phyloP scores from a whole-genome alignment of 2,888 invertebrate genomes.

The Chrysina gloriosa region DNA sequence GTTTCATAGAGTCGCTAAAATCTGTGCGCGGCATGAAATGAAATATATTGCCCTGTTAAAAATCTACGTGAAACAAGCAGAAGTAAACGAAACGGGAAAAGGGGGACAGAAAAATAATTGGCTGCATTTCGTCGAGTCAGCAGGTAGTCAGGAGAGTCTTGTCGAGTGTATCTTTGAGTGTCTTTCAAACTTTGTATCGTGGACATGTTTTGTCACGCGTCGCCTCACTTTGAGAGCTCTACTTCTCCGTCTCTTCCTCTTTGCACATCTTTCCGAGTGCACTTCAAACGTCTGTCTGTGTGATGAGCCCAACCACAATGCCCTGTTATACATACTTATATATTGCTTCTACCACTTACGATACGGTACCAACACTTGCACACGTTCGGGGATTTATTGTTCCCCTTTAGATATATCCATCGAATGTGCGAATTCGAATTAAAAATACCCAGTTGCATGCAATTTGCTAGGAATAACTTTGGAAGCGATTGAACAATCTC shows the following conservation, averaged over 20 bases:
- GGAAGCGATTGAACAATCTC: too few relatives aligned
- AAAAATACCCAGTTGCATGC: too few relatives aligned
- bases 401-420: background rate
- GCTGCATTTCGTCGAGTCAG: constrained; percentile 53
- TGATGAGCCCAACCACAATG: constrained; percentile 58
- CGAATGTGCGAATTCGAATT: background rate
- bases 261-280: constrained; percentile 56
- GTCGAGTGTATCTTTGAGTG: constrained; percentile 46
- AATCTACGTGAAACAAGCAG: constrained; percentile 14
- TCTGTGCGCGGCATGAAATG: background rate
- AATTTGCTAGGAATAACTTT: too few relatives aligned
- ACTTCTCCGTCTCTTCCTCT: constrained; percentile 48
- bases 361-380: constrained; percentile 14
- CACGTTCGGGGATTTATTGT: constrained; percentile 11
- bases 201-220: constrained; percentile 60
- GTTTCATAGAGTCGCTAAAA: background rate
- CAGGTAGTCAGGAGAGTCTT: constrained; percentile 46
- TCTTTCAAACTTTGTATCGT: constrained; percentile 56
- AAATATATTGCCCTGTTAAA: constrained; percentile 2
- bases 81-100: constrained; percentile 31
- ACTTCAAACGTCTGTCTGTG: constrained; percentile 55
- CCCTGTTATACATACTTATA: constrained; percentile 45
- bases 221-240: constrained; percentile 57
- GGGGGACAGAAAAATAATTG: constrained; percentile 53
- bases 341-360: constrained; percentile 44